A percentile compares a stretch with the other conserved stretches of the same genome.
Evolutionary conservation across 2,888 invertebrate genomes (phyloP).

Genomic region (Cetonia aurata): DNA sequence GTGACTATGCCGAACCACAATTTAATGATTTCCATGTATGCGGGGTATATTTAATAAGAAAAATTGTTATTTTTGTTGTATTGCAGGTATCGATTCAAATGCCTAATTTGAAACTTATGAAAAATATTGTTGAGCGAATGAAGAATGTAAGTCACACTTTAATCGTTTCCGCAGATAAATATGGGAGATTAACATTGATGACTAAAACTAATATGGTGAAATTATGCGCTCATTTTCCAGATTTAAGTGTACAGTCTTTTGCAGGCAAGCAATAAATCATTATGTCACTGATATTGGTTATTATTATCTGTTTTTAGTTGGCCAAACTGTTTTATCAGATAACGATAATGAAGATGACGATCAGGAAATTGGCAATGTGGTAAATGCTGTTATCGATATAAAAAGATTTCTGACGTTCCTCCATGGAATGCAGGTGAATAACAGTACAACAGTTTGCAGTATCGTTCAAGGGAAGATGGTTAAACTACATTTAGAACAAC

Average conservation of each 20-base stretch:
- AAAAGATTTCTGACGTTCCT: conserved; percentile 85
- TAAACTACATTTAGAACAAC: conserved; percentile 79
- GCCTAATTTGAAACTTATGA: conserved; percentile 81
- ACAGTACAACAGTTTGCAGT: conserved; percentile 80
- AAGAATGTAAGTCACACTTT: conserved; percentile 82
- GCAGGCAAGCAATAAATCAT: conserved; percentile 62
- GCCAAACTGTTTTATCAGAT: conserved; percentile 48
- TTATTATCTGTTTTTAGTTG: conserved; percentile 45
- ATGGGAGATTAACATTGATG: conserved; percentile 79
- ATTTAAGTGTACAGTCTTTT: conserved; percentile 76
- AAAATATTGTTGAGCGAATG: conserved; percentile 86
- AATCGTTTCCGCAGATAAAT: conserved; percentile 78
- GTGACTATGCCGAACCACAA: conserved; percentile 79
- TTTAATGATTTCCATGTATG: conserved; percentile 83
- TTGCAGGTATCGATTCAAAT: conserved; percentile 81
- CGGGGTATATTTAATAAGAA: neutral
- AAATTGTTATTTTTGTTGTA: neutral
- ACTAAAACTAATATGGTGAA: conserved; percentile 85
- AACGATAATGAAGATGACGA: conserved; percentile 67
- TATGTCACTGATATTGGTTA: no score
- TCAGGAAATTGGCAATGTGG: conserved; percentile 63
- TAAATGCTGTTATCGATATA: conserved; percentile 79
- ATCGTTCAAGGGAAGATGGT: conserved; percentile 81
- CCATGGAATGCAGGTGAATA: conserved; percentile 82
- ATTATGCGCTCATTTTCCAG: conserved; percentile 84